Evolutionary conservation across 2,888 invertebrate genomes (phyloP).

Genomic region (Dastarcus helophoroides): DNA sequence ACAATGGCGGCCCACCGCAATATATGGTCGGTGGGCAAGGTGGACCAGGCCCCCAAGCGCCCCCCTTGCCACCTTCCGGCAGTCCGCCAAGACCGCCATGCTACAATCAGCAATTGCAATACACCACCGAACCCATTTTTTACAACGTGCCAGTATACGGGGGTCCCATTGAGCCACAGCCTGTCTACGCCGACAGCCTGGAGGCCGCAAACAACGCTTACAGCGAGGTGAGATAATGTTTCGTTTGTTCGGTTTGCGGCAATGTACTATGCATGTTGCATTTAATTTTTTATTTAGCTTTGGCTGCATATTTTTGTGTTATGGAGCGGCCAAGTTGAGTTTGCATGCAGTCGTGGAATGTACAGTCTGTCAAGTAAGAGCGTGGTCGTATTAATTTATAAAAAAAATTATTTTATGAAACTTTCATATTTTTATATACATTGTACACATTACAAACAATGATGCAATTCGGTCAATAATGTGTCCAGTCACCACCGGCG

Average conservation of each 20-base stretch:
- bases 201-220: constrained; percentile 25
- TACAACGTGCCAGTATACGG: constrained; percentile 30
- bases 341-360: no score
- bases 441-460: no score
- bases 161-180: constrained; percentile 23
- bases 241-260: constrained; percentile 6
- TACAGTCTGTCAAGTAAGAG: no score
- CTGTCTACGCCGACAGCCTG: constrained; percentile 24
- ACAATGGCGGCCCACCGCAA: constrained; percentile 27
- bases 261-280: no score
- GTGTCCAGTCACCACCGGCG: no score
- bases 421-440: no score
- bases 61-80: constrained; percentile 22
- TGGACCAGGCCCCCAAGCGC: constrained; percentile 18
- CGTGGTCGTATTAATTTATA: no score
- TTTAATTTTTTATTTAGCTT: no score
- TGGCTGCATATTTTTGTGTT: no score
- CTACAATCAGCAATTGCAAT: constrained; percentile 11
- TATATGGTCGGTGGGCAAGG: constrained; percentile 26
- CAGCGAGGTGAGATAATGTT: constrained; percentile 25
- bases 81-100: constrained; percentile 23
- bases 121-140: constrained; percentile 21
- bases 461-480: no score
- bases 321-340: no score
- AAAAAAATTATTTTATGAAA: no score